These are phyloP conservation scores for Ptilorrhoa leucosticta DNA, from an alignment of 2,113 vertebrate genomes.

Conservation along the genomic window DNA sequence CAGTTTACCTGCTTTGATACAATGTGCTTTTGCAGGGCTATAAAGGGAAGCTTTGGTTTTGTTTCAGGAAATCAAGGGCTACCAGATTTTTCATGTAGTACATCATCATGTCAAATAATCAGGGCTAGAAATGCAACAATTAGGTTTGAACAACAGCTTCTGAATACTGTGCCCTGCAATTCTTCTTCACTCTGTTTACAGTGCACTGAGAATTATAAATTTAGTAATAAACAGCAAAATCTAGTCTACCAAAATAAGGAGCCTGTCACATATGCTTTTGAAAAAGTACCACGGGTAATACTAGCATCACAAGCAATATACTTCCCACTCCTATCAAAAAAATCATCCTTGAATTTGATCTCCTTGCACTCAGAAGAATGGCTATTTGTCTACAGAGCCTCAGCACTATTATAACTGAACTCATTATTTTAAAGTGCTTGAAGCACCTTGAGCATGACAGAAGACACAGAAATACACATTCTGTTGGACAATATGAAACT, in stretches of 20 bases:
- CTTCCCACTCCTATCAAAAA: neutral
- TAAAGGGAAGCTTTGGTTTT: neutral
- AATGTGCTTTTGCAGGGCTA: neutral
- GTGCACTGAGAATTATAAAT: neutral
- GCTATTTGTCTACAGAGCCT: neutral
- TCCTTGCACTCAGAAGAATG: neutral
- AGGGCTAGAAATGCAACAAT: neutral
- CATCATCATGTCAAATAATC: neutral
- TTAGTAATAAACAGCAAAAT: conserved; percentile 3
- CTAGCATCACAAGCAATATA: neutral
- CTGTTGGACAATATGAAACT: neutral
- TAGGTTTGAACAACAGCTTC: neutral
- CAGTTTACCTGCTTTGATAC: neutral
- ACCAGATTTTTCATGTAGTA: neutral
- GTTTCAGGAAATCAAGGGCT: neutral
- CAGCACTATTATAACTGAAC: neutral
- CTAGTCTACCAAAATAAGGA: neutral
- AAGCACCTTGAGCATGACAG: neutral
- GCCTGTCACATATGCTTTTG: neutral
- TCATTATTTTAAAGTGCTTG: neutral
- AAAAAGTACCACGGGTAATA: neutral
- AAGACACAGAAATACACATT: neutral
- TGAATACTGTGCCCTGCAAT: neutral
- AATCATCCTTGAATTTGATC: neutral
- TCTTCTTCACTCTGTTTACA: neutral